A percentile compares a stretch with the other conserved stretches of the same genome.
Conservation (phyloP, 2,797 vertebrate species). For the Gymnothorax javanicus region DNA sequence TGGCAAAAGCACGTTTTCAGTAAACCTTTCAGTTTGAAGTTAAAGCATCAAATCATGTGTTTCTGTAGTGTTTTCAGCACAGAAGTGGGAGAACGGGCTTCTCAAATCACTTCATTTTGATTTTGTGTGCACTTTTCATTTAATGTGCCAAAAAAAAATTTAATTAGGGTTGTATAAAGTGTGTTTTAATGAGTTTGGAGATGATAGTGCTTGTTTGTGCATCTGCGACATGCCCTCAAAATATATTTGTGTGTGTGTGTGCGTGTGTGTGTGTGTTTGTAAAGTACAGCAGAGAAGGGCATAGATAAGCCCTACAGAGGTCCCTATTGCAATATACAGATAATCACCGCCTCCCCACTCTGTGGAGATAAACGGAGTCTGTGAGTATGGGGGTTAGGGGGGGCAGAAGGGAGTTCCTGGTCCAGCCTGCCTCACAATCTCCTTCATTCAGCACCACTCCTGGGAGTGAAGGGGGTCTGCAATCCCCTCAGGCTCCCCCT, state of each 20-base stretch:
- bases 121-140: no score
- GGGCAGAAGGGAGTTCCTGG: not conserved
- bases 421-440: slow-evolving; percentile 8
- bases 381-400: slow-evolving; percentile 38
- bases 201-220: slow-evolving; percentile 15
- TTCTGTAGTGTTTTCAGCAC: no score
- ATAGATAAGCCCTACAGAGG: slow-evolving; percentile 11
- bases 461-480: not conserved
- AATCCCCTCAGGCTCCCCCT: not conserved
- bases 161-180: not conserved
- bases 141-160: no score
- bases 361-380: slow-evolving; percentile 44
- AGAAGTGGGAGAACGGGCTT: no score
- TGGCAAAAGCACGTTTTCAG: no score
- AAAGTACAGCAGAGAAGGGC: not conserved
- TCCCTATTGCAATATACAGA: slow-evolving; percentile 54
- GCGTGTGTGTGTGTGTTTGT: slow-evolving; percentile 1
- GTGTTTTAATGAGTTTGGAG: slow-evolving; percentile 27
- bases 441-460: slow-evolving; percentile 7
- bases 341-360: slow-evolving; percentile 41
- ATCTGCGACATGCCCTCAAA: not conserved
- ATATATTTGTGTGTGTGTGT: not conserved
- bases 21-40: no score
- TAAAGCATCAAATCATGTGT: no score
- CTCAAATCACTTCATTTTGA: no score